phyloP scores from a whole-genome alignment of 2,888 invertebrate species.

The Linnaemya vulpina region DNA sequence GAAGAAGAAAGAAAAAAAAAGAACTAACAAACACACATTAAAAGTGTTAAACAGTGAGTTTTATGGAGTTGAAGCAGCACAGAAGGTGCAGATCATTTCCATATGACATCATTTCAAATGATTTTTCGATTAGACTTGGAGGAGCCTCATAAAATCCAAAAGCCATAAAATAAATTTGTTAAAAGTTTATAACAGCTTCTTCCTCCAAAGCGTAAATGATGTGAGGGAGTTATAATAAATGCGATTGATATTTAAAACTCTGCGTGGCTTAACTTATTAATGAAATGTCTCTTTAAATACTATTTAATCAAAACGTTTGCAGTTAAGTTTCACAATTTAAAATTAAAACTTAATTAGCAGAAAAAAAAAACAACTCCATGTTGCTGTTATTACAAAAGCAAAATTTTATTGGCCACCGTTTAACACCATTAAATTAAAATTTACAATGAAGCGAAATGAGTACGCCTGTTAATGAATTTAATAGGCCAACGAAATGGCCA shows the following conservation, averaged over 20 bases:
- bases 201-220: not conserved
- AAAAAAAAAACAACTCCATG: no score
- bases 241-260: no score
- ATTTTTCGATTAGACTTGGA: conserved; percentile 52
- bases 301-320: not conserved
- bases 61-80: conserved; percentile 11
- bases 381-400: conserved; percentile 1
- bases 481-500: conserved; percentile 12
- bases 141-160: conserved; percentile 51
- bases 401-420: conserved; percentile 26
- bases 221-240: conserved; percentile 1
- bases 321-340: no score
- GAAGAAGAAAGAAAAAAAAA: conserved; percentile 1
- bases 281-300: not conserved
- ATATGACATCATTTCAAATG: conserved; percentile 60
- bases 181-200: not conserved
- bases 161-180: conserved; percentile 15
- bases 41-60: conserved; percentile 5
- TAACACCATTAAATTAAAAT: conserved; percentile 46
- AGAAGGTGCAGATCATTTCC: conserved; percentile 56
- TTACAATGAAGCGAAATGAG: not conserved
- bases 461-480: not conserved
- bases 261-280: not conserved
- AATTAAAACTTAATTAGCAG: no score
- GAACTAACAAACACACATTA: not conserved